These are phyloP conservation scores for Megamerina dolium DNA, from an alignment of 2,888 invertebrate species.

Conservation along the genomic window DNA sequence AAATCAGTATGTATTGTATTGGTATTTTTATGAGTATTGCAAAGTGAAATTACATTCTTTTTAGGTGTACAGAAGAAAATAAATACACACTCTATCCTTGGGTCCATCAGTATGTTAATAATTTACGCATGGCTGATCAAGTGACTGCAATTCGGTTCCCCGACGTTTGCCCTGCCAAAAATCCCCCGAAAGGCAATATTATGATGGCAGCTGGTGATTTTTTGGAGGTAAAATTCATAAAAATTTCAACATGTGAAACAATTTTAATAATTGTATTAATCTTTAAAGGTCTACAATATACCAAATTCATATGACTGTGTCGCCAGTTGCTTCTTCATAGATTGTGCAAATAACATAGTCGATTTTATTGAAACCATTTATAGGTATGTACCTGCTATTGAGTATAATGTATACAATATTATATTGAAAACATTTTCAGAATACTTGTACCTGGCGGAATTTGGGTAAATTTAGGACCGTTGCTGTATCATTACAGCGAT, in stretches of 20 bases:
- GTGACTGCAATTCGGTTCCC: conserved; percentile 74
- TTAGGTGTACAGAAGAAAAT: conserved; percentile 55
- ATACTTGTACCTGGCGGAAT: conserved; percentile 84
- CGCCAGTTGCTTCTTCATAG: conserved; percentile 96
- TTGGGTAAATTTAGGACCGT: conserved; percentile 87
- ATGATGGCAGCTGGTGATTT: conserved; percentile 98
- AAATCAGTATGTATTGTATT: conserved; percentile 60
- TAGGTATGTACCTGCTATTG: conserved; percentile 41
- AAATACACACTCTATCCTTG: conserved; percentile 83
- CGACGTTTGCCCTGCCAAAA: conserved; percentile 73
- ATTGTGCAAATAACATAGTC: conserved; percentile 94
- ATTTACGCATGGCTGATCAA: conserved; percentile 75
- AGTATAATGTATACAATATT: not conserved
- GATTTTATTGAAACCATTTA: conserved; percentile 91
- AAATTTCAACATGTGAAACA: not conserved
- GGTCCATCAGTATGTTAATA: conserved; percentile 93
- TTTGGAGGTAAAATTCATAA: conserved; percentile 61
- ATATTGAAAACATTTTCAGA: conserved; percentile 24
- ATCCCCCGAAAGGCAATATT: conserved; percentile 60
- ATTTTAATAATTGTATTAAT: not conserved
- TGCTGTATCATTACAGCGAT: conserved; percentile 89
- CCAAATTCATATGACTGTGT: conserved; percentile 69
- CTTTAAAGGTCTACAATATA: conserved; percentile 36
- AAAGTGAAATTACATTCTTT: not conserved
- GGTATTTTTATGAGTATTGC: not conserved